phyloP scores from a whole-genome alignment of 1,140 invertebrate species.

The Danaus melanippus region DNA sequence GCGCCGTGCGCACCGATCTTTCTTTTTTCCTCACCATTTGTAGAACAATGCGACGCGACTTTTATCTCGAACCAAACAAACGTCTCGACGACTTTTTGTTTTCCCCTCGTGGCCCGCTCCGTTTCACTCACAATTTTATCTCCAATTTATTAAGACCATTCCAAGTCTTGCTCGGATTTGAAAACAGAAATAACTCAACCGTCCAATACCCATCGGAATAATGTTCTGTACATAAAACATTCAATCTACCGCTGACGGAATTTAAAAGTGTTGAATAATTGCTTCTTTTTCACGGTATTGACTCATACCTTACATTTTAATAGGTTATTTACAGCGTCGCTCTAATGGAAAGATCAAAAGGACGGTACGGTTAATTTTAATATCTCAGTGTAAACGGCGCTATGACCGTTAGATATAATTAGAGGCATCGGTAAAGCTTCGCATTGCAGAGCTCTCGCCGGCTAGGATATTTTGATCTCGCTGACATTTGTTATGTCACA shows the following conservation, averaged over 20 bases:
- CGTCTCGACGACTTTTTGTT: conserved; percentile 41
- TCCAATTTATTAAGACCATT: conserved; percentile 46
- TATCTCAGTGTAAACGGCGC: conserved; percentile 62
- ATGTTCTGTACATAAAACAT: neutral
- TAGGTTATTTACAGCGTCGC: conserved; percentile 59
- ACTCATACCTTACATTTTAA: conserved; percentile 55
- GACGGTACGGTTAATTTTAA: conserved; percentile 65
- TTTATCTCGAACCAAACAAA: conserved; percentile 55
- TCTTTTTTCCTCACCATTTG: conserved; percentile 57
- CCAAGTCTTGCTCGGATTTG: conserved; percentile 12
- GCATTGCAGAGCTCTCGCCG: conserved; percentile 35
- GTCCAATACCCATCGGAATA: conserved; percentile 11
- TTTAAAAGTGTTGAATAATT: conserved; percentile 10
- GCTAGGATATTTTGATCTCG: conserved; percentile 50
- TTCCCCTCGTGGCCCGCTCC: conserved; percentile 18
- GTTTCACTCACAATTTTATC: conserved; percentile 41
- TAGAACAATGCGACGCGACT: conserved; percentile 57
- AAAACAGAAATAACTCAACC: conserved; percentile 34
- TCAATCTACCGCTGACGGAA: conserved; percentile 1
- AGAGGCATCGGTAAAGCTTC: conserved; percentile 49
- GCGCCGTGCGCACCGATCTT: conserved; percentile 32
- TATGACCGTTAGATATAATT: conserved; percentile 64
- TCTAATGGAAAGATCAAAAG: conserved; percentile 71
- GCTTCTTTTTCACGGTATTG: conserved; percentile 29
- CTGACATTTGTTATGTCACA: conserved; percentile 61